Base-by-base conservation (phyloP, 2,113 vertebrate species). In the Leuciscus idus region DNA sequence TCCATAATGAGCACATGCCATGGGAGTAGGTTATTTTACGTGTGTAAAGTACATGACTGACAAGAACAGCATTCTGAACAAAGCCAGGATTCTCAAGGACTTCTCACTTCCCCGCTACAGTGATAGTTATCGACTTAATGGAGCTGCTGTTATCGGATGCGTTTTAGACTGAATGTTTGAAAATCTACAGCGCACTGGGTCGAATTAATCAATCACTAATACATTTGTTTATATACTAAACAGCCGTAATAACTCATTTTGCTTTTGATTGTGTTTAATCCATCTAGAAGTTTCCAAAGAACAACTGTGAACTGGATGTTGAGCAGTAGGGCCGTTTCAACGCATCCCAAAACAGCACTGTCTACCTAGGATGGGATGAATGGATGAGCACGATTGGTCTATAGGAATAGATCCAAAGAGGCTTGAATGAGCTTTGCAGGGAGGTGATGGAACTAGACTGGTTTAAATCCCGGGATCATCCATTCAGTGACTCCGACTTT, bases 21-120 rank as follows among this genome's bases (percentile, higher is more conserved):
- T 7, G 36, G 26, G 15, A 76, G 46, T 52, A 28, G 30, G 79
- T 64, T 30, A 13, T 21, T 78, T 30, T 52, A 77, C 1, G 50
- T 23, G 3, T 23, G 23, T 52, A 43, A 62, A 43, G 6, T 23
- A 26, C 30, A 62, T 23, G 55, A 62, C 48, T 59, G 79, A 84
- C 30, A 30, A 68, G 55, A 70, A 61, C 5, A 73, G 72, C 57
- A 28, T 39, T 73, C 64, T 74, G 87, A 73, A 61, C 61, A 39
- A 83, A 36, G 36, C 33, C 48, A 36, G 72, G 50, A 52, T 66
- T 43, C 62, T 30, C 15, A 48, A 57, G 84, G 30, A 80, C 72
- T 43, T 85, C 50, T 64, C 7, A 26, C 64, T 70, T 62, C 36
- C 30, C 30, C 43, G 4, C 73, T 88, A 59, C 85, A 82, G 66